These are phyloP conservation scores for Cinclus mexicanus DNA, from an alignment of 2,113 vertebrate species.

Conservation along the genomic window DNA sequence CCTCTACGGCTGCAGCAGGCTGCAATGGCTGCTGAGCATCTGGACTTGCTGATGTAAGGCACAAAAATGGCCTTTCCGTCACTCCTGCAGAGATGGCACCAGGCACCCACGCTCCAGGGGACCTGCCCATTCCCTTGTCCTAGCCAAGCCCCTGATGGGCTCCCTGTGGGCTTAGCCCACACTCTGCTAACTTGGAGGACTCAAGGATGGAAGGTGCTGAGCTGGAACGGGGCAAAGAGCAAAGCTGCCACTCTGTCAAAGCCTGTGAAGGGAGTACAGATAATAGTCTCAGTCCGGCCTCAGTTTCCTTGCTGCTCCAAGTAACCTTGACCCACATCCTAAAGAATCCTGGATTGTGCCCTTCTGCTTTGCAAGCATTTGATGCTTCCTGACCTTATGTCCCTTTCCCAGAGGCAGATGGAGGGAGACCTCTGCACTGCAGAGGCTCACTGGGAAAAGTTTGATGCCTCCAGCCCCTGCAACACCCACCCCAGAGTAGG, in stretches of 20 bases:
- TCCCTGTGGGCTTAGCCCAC: not conserved
- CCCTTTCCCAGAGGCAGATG: not conserved
- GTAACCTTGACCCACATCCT: not conserved
- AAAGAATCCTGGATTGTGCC: not conserved
- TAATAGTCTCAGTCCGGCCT: not conserved
- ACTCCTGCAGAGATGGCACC: not conserved
- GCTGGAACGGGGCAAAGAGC: not conserved
- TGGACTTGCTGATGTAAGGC: slow-evolving; percentile 9
- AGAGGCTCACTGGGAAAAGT: not conserved
- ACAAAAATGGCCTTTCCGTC: not conserved
- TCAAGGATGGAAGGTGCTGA: not conserved
- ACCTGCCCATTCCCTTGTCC: not conserved
- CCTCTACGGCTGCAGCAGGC: not conserved
- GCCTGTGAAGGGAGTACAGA: not conserved
- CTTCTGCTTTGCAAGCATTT: not conserved
- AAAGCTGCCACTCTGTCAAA: not conserved
- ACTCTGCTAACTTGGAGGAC: fast-evolving
- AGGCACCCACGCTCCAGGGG: not conserved
- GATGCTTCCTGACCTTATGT: not conserved
- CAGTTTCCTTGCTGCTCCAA: not conserved
- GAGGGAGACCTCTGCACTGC: not conserved
- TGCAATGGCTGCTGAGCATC: not conserved
- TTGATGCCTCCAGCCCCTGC: not conserved
- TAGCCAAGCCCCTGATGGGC: not conserved
- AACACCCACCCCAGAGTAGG: not conserved